Percentiles rank a stretch among this genome's conserved stretches.
These are phyloP conservation scores for pig (Sus scrofa) DNA, from an alignment of 2,113 vertebrate genomes.

Conservation along the genomic window T2T-Sscrofa CM000824.6:36084501-36085000, in stretches of 20 bases:
- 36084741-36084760: background rate
- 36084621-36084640: background rate
- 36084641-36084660: background rate
- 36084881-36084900: background rate
- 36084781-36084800: background rate
- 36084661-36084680: background rate
- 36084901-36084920: background rate
- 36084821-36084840: background rate
- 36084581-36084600: no score
- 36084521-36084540: no score
- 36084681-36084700: background rate
- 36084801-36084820: background rate
- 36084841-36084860: constrained; percentile 21
- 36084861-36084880: background rate
- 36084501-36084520: no score
- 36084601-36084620: no score
- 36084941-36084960: background rate
- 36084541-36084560: no score
- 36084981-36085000: background rate
- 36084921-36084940: constrained; percentile 1
- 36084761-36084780: background rate
- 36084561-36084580: no score
- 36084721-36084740: background rate
- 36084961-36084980: background rate
- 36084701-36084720: background rate